phyloP scores from a whole-genome alignment of 2,797 vertebrate genomes.

The Helicolenus hilgendorfi region DNA sequence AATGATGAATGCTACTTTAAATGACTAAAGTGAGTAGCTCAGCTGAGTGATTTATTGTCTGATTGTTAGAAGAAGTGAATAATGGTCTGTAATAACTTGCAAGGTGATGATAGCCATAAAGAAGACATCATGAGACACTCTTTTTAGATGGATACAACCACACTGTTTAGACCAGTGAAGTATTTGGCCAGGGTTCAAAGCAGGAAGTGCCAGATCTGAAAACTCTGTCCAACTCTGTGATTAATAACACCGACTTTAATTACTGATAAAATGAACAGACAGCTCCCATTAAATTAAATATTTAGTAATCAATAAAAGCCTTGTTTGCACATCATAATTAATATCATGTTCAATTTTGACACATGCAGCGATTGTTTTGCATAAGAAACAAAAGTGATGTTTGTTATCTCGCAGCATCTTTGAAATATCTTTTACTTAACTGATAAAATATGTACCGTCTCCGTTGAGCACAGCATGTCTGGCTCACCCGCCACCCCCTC shows the following conservation, averaged over 20 bases:
- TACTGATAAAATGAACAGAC: neutral
- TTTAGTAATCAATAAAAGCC: constrained; percentile 3
- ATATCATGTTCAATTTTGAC: neutral
- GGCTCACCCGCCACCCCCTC: constrained; percentile 29
- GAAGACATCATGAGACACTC: neutral
- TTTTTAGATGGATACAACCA: neutral
- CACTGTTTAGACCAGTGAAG: neutral
- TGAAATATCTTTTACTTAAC: constrained; percentile 39
- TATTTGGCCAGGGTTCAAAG: neutral
- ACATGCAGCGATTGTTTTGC: constrained; percentile 4
- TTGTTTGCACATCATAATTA: constrained; percentile 6
- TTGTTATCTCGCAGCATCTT: constrained; percentile 34
- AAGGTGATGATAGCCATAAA: neutral
- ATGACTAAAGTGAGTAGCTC: neutral
- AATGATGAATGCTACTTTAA: neutral
- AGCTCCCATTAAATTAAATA: constrained; percentile 1
- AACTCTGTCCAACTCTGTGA: neutral
- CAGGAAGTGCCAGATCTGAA: neutral
- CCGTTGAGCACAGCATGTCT: constrained; percentile 41
- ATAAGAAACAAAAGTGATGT: constrained; percentile 10
- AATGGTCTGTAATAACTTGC: neutral
- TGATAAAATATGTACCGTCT: constrained; percentile 49
- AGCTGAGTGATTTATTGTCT: neutral
- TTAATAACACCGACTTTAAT: constrained; percentile 3
- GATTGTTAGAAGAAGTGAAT: neutral